A percentile compares a stretch with the other conserved stretches of the same genome.
These are phyloP conservation scores for Graptemys geographica DNA, from an alignment of 2,797 vertebrate genomes.

Conservation along the genomic window DNA sequence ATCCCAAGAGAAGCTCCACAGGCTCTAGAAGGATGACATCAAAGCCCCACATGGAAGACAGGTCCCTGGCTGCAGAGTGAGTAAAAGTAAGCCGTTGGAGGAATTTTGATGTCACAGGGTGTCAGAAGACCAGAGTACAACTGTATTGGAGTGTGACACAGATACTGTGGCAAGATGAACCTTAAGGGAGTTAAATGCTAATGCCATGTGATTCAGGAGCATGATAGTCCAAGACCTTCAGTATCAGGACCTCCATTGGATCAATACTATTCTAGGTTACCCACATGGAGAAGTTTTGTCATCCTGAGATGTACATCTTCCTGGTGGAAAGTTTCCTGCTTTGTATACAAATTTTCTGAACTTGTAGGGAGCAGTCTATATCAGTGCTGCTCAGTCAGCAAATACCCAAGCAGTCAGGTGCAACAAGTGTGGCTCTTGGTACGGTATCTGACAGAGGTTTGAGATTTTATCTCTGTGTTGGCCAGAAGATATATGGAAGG, in stretches of 20 bases:
- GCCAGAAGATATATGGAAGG: neutral
- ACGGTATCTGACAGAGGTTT: neutral
- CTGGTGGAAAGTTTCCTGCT: neutral
- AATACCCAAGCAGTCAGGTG: neutral
- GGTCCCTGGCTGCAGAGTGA: too few relatives aligned
- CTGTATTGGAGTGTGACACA: too few relatives aligned
- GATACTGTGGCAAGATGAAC: neutral
- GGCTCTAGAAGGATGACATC: too few relatives aligned
- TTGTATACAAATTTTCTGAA: neutral
- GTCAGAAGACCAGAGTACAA: too few relatives aligned
- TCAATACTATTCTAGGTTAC: neutral
- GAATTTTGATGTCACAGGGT: too few relatives aligned
- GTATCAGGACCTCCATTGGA: neutral
- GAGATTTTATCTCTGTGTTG: neutral
- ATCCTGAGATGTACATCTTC: neutral
- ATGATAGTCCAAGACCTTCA: neutral
- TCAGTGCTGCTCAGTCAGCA: neutral
- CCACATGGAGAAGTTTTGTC: constrained; percentile 8
- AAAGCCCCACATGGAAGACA: too few relatives aligned
- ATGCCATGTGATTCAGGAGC: neutral
- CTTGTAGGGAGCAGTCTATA: neutral
- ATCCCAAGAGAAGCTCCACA: too few relatives aligned
- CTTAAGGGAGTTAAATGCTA: neutral
- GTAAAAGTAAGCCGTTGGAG: too few relatives aligned
- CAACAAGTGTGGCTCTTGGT: too few relatives aligned